Base-by-base conservation (phyloP, 2,888 invertebrate genomes). In the Xestia ashworthii region DNA sequence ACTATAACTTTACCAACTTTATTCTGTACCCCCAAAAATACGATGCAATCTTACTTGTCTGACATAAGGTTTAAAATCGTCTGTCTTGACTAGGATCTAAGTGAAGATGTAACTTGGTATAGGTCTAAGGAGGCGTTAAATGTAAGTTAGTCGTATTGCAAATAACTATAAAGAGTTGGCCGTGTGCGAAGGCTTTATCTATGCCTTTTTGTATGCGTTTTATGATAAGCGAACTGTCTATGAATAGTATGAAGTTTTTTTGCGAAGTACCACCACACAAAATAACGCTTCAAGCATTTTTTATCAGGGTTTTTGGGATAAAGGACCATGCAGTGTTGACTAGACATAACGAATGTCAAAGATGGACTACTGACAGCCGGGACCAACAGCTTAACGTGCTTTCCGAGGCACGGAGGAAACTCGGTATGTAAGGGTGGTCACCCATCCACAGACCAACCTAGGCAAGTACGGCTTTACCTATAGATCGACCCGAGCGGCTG, bases 131-230 rank as follows among this genome's bases (percentile, higher is more conserved):
- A 94, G 92, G 95, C 93, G 94, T 95, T 93, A 95, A 95, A 93
- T 93, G 92, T 91, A 92, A 93, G 92, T 89, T 90, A 89, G 90
- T 91, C 90, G 89, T 90, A 88, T 91, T 87, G 89, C 88, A 90
- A 93, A 94, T 94, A 94, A 92, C 92, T 91, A 92, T 95, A 95
- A 94, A 94, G 91, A 93, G 92, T 91, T 87, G 89, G 89, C 84
- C 87, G 91, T 93, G 93, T 92, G 82, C 74, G 87, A 90, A 87
- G 88, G 89, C 89, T 92, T 93, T 93, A 93, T 93, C 90, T 90
- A 71, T 67, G 78, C 76, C 84, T 83, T 88, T 89, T 88, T 88
- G 87, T 88, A 89, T 89, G 85, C 80, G 84, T 88, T 92, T 91
- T 91, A 92, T 90, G 89, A 78, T 80, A 80, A 83, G 78, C 71